These are phyloP conservation scores for Phrynosoma blainvillii DNA, from an alignment of 2,113 vertebrate species.

Conservation along the genomic window DNA sequence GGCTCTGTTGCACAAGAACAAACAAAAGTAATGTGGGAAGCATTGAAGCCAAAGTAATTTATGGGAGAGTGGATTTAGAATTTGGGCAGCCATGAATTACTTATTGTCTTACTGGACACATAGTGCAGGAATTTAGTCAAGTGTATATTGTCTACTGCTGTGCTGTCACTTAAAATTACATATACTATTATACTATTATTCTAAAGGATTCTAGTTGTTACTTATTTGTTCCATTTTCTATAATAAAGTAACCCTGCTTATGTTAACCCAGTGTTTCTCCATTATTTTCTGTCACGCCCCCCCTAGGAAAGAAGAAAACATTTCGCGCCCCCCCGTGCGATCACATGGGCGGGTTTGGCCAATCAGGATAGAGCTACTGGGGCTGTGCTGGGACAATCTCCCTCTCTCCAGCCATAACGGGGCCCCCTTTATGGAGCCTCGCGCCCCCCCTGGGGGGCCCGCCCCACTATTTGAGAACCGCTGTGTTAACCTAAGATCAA, in stretches of 20 bases:
- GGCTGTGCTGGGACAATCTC: no score
- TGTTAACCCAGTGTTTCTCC: no score
- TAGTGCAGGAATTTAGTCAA: background rate
- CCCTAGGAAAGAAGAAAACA: no score
- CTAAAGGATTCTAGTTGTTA: background rate
- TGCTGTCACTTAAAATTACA: background rate
- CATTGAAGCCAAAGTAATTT: slow-evolving; percentile 70
- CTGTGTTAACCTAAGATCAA: background rate
- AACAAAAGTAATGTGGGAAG: slow-evolving; percentile 89
- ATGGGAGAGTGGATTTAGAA: background rate
- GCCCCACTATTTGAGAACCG: no score
- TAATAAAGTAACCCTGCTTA: background rate
- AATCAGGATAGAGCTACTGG: no score
- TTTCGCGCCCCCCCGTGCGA: no score
- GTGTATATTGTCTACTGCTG: background rate
- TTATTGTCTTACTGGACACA: background rate
- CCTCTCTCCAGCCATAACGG: no score
- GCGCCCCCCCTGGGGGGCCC: no score
- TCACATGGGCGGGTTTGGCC: no score
- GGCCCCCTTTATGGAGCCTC: no score
- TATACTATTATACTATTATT: background rate
- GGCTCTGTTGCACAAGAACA: slow-evolving; percentile 80
- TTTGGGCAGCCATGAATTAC: background rate
- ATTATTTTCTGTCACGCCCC: no score
- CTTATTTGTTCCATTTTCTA: background rate